Evolutionary conservation across 2,797 vertebrate species (phyloP).

Genomic region (Melanotaenia trifasciata): DNA sequence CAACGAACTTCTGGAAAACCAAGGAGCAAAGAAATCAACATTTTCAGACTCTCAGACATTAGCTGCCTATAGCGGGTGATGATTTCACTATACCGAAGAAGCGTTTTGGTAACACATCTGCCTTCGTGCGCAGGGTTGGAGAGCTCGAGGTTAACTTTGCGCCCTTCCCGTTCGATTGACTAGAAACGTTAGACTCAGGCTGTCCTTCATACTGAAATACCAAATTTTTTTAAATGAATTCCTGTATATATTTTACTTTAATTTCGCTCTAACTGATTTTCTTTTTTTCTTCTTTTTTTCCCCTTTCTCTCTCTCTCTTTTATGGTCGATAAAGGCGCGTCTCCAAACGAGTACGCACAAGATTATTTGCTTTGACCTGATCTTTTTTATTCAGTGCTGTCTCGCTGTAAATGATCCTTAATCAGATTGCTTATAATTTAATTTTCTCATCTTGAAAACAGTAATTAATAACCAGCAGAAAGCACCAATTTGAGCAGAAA

Average conservation of each 20-base stretch:
- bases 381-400: neutral
- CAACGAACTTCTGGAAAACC: slow-evolving; percentile 46
- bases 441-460: neutral
- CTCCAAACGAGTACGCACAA: slow-evolving; percentile 56
- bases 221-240: neutral
- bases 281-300: too few species aligned
- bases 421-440: neutral
- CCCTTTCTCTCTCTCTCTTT: too few species aligned
- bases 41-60: slow-evolving; percentile 17
- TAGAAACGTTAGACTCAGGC: slow-evolving; percentile 6
- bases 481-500: slow-evolving; percentile 18
- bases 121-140: slow-evolving; percentile 28
- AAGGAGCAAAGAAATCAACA: slow-evolving; percentile 14
- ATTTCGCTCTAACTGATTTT: neutral
- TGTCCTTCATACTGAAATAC: neutral
- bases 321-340: slow-evolving; percentile 30
- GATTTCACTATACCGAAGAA: slow-evolving; percentile 4
- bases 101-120: slow-evolving; percentile 18
- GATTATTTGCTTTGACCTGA: slow-evolving; percentile 14
- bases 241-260: slow-evolving; percentile 14
- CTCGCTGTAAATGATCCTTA: neutral
- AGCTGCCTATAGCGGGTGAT: slow-evolving; percentile 23
- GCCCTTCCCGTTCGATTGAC: slow-evolving; percentile 12
- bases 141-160: slow-evolving; percentile 42
- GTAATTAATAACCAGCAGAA: neutral